Percentiles rank a stretch among this genome's conserved stretches.
Evolutionary conservation across 30 jellyfish, hydroid and myxozoan species (phyloP).

Genomic region (Turritopsis dohrnii): DNA sequence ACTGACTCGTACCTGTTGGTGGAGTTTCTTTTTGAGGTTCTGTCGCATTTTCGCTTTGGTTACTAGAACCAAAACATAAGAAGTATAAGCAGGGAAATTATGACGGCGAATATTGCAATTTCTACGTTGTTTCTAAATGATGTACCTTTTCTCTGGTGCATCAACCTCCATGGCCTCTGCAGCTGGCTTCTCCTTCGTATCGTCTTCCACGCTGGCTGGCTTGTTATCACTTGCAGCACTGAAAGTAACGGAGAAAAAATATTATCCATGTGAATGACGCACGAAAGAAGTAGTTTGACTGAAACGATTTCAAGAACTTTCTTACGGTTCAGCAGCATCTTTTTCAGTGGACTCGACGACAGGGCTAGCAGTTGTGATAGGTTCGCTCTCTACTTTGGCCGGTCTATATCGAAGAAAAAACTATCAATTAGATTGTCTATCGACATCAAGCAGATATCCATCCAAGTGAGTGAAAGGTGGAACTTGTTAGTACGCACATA

Average conservation of each 20-base stretch:
- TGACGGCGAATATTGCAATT: no score
- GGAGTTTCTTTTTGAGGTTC: not conserved
- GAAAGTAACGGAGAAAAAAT: no score
- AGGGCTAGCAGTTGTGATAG: not conserved
- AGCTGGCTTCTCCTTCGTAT: not conserved
- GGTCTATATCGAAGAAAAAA: not conserved
- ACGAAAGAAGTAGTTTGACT: not conserved
- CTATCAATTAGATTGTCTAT: not conserved
- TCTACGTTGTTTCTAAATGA: not conserved
- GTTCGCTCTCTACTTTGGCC: not conserved
- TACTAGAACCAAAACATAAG: no score
- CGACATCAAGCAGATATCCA: not conserved
- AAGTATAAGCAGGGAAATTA: no score
- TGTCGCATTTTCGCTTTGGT: not conserved
- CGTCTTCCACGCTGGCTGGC: not conserved
- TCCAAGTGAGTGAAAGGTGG: no score
- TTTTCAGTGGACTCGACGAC: not conserved
- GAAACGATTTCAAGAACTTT: not conserved
- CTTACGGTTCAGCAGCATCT: not conserved
- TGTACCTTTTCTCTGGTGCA: not conserved
- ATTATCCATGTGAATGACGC: no score
- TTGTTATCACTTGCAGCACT: not conserved
- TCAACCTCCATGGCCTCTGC: conserved; percentile 26
- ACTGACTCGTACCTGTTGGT: not conserved
- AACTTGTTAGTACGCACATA: no score